Conservation (phyloP, 2,888 invertebrate genomes). For the Leptopilina syphax region DNA sequence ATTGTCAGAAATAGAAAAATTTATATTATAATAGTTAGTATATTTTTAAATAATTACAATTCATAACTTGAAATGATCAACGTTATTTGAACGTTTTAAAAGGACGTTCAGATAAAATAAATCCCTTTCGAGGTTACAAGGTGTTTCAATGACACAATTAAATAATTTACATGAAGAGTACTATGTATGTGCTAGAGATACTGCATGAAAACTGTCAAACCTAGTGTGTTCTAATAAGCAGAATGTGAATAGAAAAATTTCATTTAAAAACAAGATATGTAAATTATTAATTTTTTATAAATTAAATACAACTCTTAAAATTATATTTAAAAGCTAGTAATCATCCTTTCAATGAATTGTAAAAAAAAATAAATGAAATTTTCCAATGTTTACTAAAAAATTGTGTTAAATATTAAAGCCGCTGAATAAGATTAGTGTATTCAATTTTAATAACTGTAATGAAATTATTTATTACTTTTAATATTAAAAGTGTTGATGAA, state of each 20-base stretch:
- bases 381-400: too few species aligned
- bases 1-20: too few species aligned
- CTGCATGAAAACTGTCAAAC: too few species aligned
- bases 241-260: constrained; percentile 20
- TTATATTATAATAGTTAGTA: too few species aligned
- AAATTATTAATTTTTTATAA: neutral
- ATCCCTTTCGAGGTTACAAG: constrained; percentile 2
- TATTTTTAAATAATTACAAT: too few species aligned
- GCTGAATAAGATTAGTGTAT: constrained; percentile 61
- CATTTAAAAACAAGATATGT: neutral
- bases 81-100: neutral
- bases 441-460: constrained; percentile 47
- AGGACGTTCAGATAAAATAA: neutral
- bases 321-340: too few species aligned
- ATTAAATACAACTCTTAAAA: too few species aligned
- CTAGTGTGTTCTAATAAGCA: neutral
- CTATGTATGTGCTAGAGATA: neutral
- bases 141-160: constrained; percentile 25
- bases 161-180: constrained; percentile 7
- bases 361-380: too few species aligned
- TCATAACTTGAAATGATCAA: neutral
- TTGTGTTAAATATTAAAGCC: too few species aligned
- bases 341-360: too few species aligned
- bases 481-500: constrained; percentile 10
- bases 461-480: neutral